Evolutionary conservation across 2,113 vertebrate genomes (phyloP), one percentile per base, ranked within the genome.

Genomic region (Pholis gunnellus): DNA sequence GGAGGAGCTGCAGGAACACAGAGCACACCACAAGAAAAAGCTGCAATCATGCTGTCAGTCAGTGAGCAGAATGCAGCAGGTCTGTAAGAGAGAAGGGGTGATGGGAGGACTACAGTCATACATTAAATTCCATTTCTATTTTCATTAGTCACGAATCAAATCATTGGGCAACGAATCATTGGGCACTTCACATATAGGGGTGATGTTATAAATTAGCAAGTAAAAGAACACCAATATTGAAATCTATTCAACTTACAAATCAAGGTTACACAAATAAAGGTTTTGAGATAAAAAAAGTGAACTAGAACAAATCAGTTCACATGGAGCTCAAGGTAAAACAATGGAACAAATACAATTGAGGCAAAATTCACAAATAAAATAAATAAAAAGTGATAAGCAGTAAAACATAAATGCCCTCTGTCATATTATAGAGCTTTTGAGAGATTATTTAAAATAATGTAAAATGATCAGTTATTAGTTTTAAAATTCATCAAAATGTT

Each of bases 1-100:
- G 83, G 85, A 83, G 92, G 83, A 69, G 75, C 83, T 85, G 78
- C 48, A 77, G 85, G 70, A 75, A 25, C 36, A 83, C 65, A 68
- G 50, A 80, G 63, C 10, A 71, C 27, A 66, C 31, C 25, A 42
- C 9, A 5, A 8, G 22, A 27, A 22, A 36, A 27, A n/a, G 3
- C 36, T 69, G 7, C 20, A 68, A 6, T 46, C 61, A 18, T n/a
- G n/a, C 38, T 69, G 18, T 56, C 14, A n/a, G 40, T 36, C 31
- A 65, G 31, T 25, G 10, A 68, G 8, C 17, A n/a, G 29, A 27
- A 9, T 18, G 27, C 67, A 72, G 2, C n/a, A 46, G 10, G 14
- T 75, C n/a, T 17, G 20, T 46, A 20, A 50, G 46, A 50, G 46
- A 48, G 15, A 13, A 14, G 4, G 15, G 15, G 15, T 68, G 14